phyloP scores from a whole-genome alignment of 1,140 invertebrate genomes.

The Drosophila pandora region DNA sequence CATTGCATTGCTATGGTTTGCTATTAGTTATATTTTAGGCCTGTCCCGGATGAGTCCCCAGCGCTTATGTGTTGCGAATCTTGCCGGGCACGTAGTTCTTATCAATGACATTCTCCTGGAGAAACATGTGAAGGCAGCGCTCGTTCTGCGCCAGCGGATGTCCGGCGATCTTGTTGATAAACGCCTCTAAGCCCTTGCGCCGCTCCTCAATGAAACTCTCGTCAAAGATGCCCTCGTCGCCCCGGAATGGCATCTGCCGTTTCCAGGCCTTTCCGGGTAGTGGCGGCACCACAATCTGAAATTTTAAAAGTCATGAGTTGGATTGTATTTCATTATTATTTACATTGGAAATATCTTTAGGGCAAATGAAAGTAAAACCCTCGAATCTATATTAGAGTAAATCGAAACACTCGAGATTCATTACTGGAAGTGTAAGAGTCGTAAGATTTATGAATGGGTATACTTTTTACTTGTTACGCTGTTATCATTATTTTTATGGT shows the following conservation, averaged over 20 bases:
- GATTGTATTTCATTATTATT: too few relatives aligned
- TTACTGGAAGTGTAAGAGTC: background rate
- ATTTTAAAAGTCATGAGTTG: background rate
- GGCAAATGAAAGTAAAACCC: background rate
- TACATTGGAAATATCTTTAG: background rate
- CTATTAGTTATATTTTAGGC: slow-evolving; percentile 8
- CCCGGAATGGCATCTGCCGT: slow-evolving; percentile 98
- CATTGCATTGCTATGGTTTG: slow-evolving; percentile 65
- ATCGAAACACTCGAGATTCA: background rate
- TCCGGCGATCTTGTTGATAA: slow-evolving; percentile 99
- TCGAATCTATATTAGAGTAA: background rate
- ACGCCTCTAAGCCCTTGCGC: slow-evolving; percentile 98
- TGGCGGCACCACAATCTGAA: slow-evolving; percentile 97
- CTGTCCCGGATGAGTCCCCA: slow-evolving; percentile 2
- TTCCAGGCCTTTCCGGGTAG: slow-evolving; percentile 99
- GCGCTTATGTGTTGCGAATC: slow-evolving; percentile 96
- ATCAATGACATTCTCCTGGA: slow-evolving; percentile 98
- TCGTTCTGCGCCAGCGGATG: slow-evolving; percentile 99
- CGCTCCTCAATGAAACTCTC: slow-evolving; percentile 99
- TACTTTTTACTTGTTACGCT: too few relatives aligned
- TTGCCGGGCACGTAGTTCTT: slow-evolving; percentile 99
- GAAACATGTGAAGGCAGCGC: slow-evolving; percentile 99
- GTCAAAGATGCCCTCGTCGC: slow-evolving; percentile 99
- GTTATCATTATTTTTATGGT: background rate
- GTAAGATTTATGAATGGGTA: background rate